These are phyloP conservation scores for Epizoanthus illoricatus DNA, from an alignment of 92 coral and sea anemone genomes.

Conservation along the genomic window DNA sequence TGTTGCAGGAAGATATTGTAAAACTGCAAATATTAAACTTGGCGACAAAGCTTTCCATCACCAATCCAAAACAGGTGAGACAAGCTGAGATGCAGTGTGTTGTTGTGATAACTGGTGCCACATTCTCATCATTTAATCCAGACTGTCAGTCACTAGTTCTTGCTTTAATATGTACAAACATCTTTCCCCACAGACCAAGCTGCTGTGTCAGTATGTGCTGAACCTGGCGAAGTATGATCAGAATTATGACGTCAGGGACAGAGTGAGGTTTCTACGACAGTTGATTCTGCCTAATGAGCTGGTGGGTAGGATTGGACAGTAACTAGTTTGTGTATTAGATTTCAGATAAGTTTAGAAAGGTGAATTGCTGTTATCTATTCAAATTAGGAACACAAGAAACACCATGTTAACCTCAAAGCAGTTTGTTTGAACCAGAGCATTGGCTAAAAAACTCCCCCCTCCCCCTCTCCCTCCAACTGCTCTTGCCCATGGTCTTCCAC, in stretches of 20 bases:
- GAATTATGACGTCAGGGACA: slow-evolving; percentile 92
- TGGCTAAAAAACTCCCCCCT: too few species aligned
- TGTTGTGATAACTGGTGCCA: background rate
- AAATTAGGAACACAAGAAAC: too few species aligned
- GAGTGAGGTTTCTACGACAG: slow-evolving; percentile 92
- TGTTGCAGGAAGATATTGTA: slow-evolving; percentile 91
- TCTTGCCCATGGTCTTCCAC: too few species aligned
- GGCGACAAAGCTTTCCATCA: slow-evolving; percentile 79
- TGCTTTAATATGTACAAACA: background rate
- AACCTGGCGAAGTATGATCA: slow-evolving; percentile 97
- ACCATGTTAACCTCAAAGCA: too few species aligned
- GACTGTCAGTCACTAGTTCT: background rate
- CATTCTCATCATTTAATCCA: too few species aligned
- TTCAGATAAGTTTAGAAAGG: too few species aligned
- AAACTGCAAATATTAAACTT: slow-evolving; percentile 91
- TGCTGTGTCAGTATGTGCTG: slow-evolving; percentile 88
- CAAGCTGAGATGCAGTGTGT: background rate
- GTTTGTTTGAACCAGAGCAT: too few species aligned
- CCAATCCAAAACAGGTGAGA: slow-evolving; percentile 93
- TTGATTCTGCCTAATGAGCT: slow-evolving; percentile 83
- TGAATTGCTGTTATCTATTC: too few species aligned
- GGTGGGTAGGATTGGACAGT: slow-evolving; percentile 43
- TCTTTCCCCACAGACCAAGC: slow-evolving; percentile 67
- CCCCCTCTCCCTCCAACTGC: too few species aligned
- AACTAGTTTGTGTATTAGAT: too few species aligned